A percentile compares a stretch with the other conserved stretches of the same genome.
Conservation (phyloP, 2,888 invertebrate species). For the Periphyllus acericola region DNA sequence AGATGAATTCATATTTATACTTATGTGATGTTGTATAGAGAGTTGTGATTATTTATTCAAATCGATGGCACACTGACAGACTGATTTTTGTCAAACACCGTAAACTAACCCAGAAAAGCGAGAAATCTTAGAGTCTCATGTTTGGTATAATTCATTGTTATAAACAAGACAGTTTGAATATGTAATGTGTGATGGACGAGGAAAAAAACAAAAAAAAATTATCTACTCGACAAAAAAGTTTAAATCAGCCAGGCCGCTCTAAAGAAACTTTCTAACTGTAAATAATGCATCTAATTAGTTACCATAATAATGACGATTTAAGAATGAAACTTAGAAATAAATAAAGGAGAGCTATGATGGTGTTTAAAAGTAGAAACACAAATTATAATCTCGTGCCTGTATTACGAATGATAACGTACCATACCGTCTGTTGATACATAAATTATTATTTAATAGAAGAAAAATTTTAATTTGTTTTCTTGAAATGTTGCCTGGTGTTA, state of each 20-base stretch:
- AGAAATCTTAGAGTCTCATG: neutral
- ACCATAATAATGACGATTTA: neutral
- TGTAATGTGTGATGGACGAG: neutral
- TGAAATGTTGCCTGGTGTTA: too few species aligned
- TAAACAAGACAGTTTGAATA: neutral
- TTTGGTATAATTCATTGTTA: neutral
- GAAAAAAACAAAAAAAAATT: neutral
- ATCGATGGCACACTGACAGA: too few species aligned
- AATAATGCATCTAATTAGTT: neutral
- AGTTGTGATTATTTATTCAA: too few species aligned
- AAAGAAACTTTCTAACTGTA: neutral
- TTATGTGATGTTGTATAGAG: too few species aligned
- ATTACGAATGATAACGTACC: neutral
- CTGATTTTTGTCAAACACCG: too few species aligned
- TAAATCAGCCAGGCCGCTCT: neutral
- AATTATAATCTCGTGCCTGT: neutral
- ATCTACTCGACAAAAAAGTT: neutral
- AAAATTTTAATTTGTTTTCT: neutral
- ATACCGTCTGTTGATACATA: neutral
- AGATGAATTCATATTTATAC: too few species aligned
- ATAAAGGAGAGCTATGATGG: neutral
- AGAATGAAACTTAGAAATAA: neutral
- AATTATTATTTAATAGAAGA: neutral
- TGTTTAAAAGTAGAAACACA: neutral
- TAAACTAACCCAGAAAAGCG: too few species aligned